Conservation (phyloP, 2,113 vertebrate genomes). For the Vimba vimba region DNA sequence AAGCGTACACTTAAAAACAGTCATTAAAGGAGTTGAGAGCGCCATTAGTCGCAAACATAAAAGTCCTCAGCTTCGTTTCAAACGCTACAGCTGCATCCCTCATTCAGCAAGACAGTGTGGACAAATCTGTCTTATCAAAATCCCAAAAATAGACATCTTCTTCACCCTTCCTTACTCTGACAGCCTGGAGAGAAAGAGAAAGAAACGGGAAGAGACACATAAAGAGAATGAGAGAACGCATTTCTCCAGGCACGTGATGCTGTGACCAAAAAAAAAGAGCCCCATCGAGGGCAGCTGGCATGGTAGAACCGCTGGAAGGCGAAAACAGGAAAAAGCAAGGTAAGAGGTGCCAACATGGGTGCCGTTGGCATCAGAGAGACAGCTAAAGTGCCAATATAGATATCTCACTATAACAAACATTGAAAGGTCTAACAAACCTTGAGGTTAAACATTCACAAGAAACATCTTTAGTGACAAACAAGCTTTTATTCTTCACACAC, state of each 20-base stretch:
- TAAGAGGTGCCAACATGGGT: conserved; percentile 10
- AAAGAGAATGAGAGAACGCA: conserved; percentile 14
- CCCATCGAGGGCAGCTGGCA: conserved; percentile 32
- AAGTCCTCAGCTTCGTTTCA: neutral
- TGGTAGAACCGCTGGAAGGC: conserved; percentile 27
- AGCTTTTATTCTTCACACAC: neutral
- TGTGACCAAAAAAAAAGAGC: conserved; percentile 29
- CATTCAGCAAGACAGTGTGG: conserved; percentile 4
- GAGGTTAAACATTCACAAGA: neutral
- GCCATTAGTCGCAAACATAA: conserved; percentile 9
- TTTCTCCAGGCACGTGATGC: conserved; percentile 30
- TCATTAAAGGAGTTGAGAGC: neutral
- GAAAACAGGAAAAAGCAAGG: conserved; percentile 9
- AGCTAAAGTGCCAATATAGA: neutral
- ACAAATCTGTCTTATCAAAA: conserved; percentile 5
- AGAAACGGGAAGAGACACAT: conserved; percentile 35
- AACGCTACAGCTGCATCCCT: conserved; percentile 18
- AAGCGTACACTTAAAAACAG: conserved; percentile 34
- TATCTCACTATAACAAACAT: neutral
- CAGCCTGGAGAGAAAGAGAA: conserved; percentile 19
- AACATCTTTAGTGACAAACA: neutral
- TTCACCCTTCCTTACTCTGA: neutral
- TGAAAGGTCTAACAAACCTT: neutral
- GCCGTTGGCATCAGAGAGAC: neutral
- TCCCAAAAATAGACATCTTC: conserved; percentile 21